Evolutionary conservation across 2,888 invertebrate species (phyloP).

Genomic region (Melipona beecheii): DNA sequence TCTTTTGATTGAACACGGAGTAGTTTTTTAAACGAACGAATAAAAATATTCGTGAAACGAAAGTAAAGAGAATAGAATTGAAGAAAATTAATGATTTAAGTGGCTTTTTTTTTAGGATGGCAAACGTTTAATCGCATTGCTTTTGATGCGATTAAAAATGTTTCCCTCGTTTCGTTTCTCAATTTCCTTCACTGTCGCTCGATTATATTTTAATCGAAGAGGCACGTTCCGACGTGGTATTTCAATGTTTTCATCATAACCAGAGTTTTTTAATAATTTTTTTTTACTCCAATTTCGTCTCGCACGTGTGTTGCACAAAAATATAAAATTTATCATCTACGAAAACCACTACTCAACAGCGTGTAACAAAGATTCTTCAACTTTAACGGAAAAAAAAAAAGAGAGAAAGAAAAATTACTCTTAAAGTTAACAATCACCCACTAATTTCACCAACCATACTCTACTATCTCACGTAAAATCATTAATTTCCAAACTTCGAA

Average conservation of each 20-base stretch:
- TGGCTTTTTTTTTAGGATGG: too few species aligned
- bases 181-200: background rate
- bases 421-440: background rate
- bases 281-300: too few species aligned
- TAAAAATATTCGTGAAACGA: background rate
- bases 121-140: constrained; percentile 1
- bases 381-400: background rate
- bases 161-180: too few species aligned
- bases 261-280: too few species aligned
- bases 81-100: background rate
- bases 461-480: too few species aligned
- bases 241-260: too few species aligned
- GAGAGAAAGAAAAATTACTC: background rate
- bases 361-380: background rate
- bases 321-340: too few species aligned
- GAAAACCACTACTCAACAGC: background rate
- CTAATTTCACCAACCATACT: background rate
- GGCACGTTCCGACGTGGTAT: constrained; percentile 7
- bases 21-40: background rate
- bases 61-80: background rate
- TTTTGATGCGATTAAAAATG: constrained; percentile 8
- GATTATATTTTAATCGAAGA: background rate
- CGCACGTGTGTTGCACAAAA: too few species aligned
- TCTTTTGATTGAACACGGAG: background rate
- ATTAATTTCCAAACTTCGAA: background rate